Evolutionary conservation across 2,113 vertebrate species (phyloP), one percentile per base, ranked within the genome.

Genomic region (Sander vitreus): DNA sequence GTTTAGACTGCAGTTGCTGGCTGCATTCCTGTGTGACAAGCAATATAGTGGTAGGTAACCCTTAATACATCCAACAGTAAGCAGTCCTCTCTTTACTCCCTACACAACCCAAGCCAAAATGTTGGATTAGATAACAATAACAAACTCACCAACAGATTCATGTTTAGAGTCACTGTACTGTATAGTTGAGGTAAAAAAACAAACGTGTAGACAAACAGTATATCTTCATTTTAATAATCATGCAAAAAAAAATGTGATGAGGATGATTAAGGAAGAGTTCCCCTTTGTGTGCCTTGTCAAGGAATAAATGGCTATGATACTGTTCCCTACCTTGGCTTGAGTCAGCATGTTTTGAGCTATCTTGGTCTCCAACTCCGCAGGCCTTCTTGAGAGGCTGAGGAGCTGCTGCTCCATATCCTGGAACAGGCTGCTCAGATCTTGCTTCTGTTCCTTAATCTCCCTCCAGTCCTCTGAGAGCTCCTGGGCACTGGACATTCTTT

Each of bases 331-430:
- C 97, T 98, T 96, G 30, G 97, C 96, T 87, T 99, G 98, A 53
- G 95, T 91, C 77, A 98, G 94, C 96, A 98, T 97, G 89, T 97
- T 99, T 87, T 98, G 96, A 19, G 97, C 96, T 65, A 99, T 96
- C 80, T 97, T 99, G 19, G 96, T 91, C 92, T 99, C 98, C 80
- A 99, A 86, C 72, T 99, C 98, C 2, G 97, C 95, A 1, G 96
- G 96, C 73, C 97, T 94, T 81, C 96, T 96, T 87, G 96, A 97
- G 94, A 99, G 94, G 85, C 96, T 98, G 91, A 98, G 96, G 3
- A 99, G 94, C n/a, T 98, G 96, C 74, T 98, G 97, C 81, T 97
- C 97, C 3, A 95, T 94, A 50, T 99, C 97, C 90, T 97, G 96
- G 74, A 99, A 97, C 80, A 96, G 96, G 59, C 95, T 93, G 85